phyloP scores from a whole-genome alignment of 2,113 vertebrate genomes.

The Eclectus roratus region DNA sequence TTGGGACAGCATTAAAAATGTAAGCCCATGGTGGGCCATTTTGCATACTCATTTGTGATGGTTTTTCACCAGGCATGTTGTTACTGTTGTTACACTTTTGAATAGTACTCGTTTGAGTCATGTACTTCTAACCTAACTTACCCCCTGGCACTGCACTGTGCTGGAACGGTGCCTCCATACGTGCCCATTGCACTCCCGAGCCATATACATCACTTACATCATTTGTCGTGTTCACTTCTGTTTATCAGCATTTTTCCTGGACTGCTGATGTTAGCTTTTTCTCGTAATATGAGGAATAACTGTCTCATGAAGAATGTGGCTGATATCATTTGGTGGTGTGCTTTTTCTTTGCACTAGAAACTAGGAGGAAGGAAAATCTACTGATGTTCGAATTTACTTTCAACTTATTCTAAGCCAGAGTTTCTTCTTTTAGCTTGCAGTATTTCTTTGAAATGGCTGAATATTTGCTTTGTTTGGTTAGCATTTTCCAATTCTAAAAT shows the following conservation, averaged over 20 bases:
- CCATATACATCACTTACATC: neutral
- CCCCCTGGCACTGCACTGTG: neutral
- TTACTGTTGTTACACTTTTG: neutral
- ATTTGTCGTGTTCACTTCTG: neutral
- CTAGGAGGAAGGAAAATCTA: neutral
- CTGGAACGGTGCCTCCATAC: neutral
- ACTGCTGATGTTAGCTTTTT: conserved; percentile 59
- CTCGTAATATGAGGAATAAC: conserved; percentile 16
- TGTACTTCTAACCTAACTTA: neutral
- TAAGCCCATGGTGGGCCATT: neutral
- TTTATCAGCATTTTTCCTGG: conserved; percentile 52
- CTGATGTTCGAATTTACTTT: neutral
- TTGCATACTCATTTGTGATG: neutral
- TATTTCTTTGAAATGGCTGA: neutral
- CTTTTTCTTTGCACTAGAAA: neutral
- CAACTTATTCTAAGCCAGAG: neutral
- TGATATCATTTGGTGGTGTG: neutral
- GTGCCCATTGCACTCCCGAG: neutral
- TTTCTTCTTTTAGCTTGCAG: neutral
- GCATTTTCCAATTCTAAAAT: conserved; percentile 35
- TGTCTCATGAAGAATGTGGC: neutral
- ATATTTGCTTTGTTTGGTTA: neutral
- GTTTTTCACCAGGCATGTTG: neutral
- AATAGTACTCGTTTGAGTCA: neutral
- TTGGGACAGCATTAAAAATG: conserved; percentile 26